Percentiles rank a stretch among this genome's conserved stretches.
Conservation (phyloP, 2,113 vertebrate species). For the Serranochromis macrocephalus region DNA sequence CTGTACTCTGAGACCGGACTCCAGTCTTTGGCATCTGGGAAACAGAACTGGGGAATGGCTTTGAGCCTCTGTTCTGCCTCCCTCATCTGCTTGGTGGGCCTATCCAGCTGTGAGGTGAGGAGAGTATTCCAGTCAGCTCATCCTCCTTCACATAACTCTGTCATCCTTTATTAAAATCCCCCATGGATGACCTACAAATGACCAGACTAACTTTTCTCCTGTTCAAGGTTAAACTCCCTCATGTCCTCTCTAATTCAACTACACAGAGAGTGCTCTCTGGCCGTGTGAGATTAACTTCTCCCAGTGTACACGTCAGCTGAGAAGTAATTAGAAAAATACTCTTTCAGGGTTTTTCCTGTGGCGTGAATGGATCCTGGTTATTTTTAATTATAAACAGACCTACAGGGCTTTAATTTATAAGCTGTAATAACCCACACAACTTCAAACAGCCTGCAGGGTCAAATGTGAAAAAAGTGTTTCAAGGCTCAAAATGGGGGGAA, state of each 20-base stretch:
- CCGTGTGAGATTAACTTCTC: slow-evolving; percentile 26
- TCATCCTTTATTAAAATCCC: neutral
- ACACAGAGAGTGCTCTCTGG: neutral
- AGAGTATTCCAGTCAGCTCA: neutral
- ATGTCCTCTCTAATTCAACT: neutral
- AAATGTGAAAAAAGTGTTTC: neutral
- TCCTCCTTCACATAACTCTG: neutral
- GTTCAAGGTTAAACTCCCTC: slow-evolving; percentile 17
- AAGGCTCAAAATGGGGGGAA: neutral
- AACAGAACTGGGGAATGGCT: slow-evolving; percentile 98
- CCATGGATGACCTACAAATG: slow-evolving; percentile 15
- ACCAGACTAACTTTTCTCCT: slow-evolving; percentile 16
- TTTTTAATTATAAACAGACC: slow-evolving; percentile 25
- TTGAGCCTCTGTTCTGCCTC: slow-evolving; percentile 96
- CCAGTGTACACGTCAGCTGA: slow-evolving; percentile 14
- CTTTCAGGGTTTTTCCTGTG: neutral
- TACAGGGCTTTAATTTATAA: neutral
- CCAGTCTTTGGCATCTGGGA: slow-evolving; percentile 99
- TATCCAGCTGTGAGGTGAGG: slow-evolving; percentile 79
- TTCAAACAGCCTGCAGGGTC: neutral
- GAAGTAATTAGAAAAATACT: slow-evolving; percentile 37
- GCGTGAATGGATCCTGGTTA: slow-evolving; percentile 39
- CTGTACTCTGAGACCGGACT: slow-evolving; percentile 87
- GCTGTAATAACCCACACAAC: neutral
- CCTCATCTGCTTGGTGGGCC: slow-evolving; percentile 94